phyloP scores from a whole-genome alignment of 2,888 invertebrate genomes.

The Tortrix viridana region DNA sequence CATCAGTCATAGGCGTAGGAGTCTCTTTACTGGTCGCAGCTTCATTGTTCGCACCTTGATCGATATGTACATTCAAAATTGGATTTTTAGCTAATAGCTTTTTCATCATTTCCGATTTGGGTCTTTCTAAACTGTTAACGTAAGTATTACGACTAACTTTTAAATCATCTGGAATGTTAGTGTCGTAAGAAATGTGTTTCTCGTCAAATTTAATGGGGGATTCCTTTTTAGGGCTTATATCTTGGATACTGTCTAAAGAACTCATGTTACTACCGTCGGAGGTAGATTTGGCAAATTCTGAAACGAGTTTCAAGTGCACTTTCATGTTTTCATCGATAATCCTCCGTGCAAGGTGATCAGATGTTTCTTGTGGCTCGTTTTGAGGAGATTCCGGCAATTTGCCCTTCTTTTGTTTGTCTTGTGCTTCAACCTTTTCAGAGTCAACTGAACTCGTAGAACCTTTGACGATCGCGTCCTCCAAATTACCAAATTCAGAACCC shows the following conservation, averaged over 20 bases:
- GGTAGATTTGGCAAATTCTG: conserved; percentile 79
- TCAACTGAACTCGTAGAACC: conserved; percentile 77
- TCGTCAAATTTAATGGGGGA: conserved; percentile 71
- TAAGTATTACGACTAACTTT: conserved; percentile 86
- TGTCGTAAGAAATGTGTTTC: conserved; percentile 80
- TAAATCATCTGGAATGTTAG: conserved; percentile 86
- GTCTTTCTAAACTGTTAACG: conserved; percentile 85
- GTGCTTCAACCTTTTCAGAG: conserved; percentile 66
- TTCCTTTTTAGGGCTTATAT: conserved; percentile 55
- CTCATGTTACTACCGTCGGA: conserved; percentile 76
- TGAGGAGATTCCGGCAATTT: conserved; percentile 61
- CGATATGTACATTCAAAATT: conserved; percentile 75
- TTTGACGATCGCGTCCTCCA: conserved; percentile 90
- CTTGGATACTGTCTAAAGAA: conserved; percentile 71
- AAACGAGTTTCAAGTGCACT: conserved; percentile 76
- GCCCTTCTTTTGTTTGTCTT: conserved; percentile 49
- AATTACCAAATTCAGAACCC: conserved; percentile 89
- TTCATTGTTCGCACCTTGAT: conserved; percentile 65
- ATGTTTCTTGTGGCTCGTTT: conserved; percentile 68
- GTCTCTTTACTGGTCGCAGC: conserved; percentile 63
- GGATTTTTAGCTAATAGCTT: conserved; percentile 82
- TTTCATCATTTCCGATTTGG: conserved; percentile 86
- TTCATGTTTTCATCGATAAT: conserved; percentile 80
- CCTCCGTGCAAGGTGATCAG: conserved; percentile 74
- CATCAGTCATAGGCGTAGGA: conserved; percentile 63